phyloP scores from a whole-genome alignment of 2,113 vertebrate species.

The Erythrocercus mccallii region DNA sequence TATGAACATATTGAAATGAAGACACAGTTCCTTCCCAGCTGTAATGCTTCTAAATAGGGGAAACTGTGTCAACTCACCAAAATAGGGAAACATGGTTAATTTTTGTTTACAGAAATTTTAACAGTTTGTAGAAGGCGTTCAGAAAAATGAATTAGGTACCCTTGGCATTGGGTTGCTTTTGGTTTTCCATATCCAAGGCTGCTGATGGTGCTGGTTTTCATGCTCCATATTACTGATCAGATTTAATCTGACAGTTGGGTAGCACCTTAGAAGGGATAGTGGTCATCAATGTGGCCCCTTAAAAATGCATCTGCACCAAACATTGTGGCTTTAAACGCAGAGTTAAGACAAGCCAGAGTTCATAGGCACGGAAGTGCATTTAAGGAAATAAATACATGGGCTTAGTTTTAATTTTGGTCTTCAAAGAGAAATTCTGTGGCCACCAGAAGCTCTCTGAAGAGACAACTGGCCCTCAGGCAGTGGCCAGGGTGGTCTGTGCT shows the following conservation, averaged over 20 bases:
- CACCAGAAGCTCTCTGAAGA: background rate
- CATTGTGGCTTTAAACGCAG: background rate
- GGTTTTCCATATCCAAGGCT: background rate
- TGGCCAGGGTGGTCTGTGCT: background rate
- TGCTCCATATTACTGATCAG: fast-evolving
- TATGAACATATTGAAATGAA: slow-evolving; percentile 35
- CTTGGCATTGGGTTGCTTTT: background rate
- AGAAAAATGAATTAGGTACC: background rate
- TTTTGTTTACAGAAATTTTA: slow-evolving; percentile 52
- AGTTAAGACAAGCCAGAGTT: background rate
- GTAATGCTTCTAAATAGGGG: slow-evolving; percentile 25
- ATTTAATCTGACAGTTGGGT: background rate
- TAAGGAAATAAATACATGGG: background rate
- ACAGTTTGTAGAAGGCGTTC: slow-evolving; percentile 6
- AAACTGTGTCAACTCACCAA: slow-evolving; percentile 8
- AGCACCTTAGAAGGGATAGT: background rate
- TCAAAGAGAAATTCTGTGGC: background rate
- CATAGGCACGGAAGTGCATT: background rate
- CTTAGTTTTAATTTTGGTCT: background rate
- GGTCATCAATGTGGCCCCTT: background rate
- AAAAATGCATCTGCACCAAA: background rate
- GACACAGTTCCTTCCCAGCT: slow-evolving; percentile 71
- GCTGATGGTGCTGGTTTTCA: slow-evolving; percentile 10
- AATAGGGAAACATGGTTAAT: background rate
- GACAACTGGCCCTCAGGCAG: fast-evolving